phyloP scores from a whole-genome alignment of 2,888 invertebrate species.

The Molanna angustata region DNA sequence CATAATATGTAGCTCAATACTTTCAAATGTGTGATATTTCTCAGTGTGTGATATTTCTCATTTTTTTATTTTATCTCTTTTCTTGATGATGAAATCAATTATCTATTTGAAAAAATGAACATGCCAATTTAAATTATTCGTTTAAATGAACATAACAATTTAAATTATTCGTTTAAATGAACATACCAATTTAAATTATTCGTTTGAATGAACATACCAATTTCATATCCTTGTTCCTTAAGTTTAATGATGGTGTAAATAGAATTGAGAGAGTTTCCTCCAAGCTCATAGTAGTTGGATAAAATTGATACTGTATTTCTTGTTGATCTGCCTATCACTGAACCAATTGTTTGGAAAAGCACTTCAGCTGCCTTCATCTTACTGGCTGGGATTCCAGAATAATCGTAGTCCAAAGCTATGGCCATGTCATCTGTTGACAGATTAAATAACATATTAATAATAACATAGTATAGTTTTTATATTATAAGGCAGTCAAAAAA shows the following conservation, averaged over 20 bases:
- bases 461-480: no score
- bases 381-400: conserved; percentile 58
- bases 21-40: no score
- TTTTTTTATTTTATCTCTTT: no score
- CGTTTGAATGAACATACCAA: conserved; percentile 67
- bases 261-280: conserved; percentile 85
- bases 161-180: no score
- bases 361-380: conserved; percentile 62
- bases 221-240: conserved; percentile 72
- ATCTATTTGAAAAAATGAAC: no score
- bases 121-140: no score
- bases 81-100: no score
- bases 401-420: conserved; percentile 64
- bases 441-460: no score
- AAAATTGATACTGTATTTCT: conserved; percentile 60
- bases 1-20: no score
- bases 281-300: conserved; percentile 79
- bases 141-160: no score
- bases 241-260: conserved; percentile 77
- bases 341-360: conserved; percentile 72
- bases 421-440: conserved; percentile 48
- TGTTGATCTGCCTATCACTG: conserved; percentile 65
- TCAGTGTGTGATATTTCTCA: no score
- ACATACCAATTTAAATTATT: conserved; percentile 71
- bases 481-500: no score